Evolutionary conservation across 2,888 invertebrate species (phyloP), one percentile per base, ranked within the genome.

Genomic region (Erpobdella octoculata): DNA sequence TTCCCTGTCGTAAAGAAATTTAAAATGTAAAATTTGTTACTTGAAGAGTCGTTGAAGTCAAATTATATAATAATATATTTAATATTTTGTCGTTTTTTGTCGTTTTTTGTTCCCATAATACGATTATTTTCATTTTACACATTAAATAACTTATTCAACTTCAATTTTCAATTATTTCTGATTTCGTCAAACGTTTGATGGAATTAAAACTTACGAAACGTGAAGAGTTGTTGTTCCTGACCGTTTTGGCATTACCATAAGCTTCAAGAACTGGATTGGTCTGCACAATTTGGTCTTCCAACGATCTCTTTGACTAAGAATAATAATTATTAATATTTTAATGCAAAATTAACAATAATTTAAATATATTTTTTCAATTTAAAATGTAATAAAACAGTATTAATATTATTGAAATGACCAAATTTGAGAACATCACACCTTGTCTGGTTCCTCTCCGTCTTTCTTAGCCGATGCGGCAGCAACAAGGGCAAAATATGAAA

Each of bases 241-340:
- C 78, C 36, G 81, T 82, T 75, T 82, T 82, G 75, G 78, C 81
- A 75, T 82, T 79, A 67, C 79, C 79, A 65, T 76, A 79, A 31
- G 78, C 79, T 74, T 82, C 82, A 37, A 82, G 78, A 48, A 82
- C 80, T 61, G 82, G 82, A 87, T 98, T 98, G 86, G 97, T 97
- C 86, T 97, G 97, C 81, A 98, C 95, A 87, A 98, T 96, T 87
- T 98, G 97, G 88, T 98, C 97, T 88, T 98, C 97, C 81, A 98
- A 89, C 15, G 70, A 38, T n/a, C 59, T 70, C 33, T 73, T 72
- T 5, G 37, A 15, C 72, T 72, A 48, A 2, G 12, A 59, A 28
- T n/a, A 25, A 18, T 18, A 28, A 3, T 21, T 31, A 25, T 21
- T 8, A 31, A 62, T 62, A n/a, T n/a, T 28, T 25, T n/a, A 41